Base-by-base conservation (phyloP, 1,140 invertebrate species). In the Macrostomum lignano region DNA sequence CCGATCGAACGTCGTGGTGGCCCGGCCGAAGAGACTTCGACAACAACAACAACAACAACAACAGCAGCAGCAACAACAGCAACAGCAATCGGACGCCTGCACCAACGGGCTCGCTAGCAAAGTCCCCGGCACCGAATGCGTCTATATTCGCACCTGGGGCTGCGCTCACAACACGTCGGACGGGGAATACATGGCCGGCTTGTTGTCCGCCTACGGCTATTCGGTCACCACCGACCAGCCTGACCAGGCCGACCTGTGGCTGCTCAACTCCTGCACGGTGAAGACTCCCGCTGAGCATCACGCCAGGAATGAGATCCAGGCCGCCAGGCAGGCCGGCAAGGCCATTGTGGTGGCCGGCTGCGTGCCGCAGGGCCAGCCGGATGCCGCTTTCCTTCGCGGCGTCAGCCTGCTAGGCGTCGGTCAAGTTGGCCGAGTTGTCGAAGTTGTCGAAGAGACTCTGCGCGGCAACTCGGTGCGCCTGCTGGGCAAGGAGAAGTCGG, bases 271-370 rank as follows among this genome's bases (percentile, higher is more conserved):
- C 37, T 94, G 86, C 48, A 94, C 84, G 3, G 86, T 93, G 0
- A 96, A 94, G 55, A 88, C 67, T 57, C 88, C 88, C 20, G 71
- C 82, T 0, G 84, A 94, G 54, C 77, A 84, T 57, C 84, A 91
- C 53, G 84, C 94, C 47, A 67, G 71, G 43, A 93, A 93, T 67
- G 74, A 81, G 49, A 76, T 94, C 22, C 67, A 73, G 32, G 58
- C 66, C 20, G 84, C 71, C 0, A 65, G 66, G 45, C 65, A 67
- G 22, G 53, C 63, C 3, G 71, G 72, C 1, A 86, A 91, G 46
- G 65, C 72, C 44, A 64, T 94, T 14, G 78, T 94, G 4, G 68
- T 94, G 5, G 77, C 86, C 15, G 88, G 88, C 21, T 96, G 88
- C 62, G 84, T 96, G 4, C 74, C 84, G 1, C 84, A 94, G 57